These are phyloP conservation scores for Zophobas morio DNA, from an alignment of 1,140 invertebrate species.

Conservation along the genomic window DNA sequence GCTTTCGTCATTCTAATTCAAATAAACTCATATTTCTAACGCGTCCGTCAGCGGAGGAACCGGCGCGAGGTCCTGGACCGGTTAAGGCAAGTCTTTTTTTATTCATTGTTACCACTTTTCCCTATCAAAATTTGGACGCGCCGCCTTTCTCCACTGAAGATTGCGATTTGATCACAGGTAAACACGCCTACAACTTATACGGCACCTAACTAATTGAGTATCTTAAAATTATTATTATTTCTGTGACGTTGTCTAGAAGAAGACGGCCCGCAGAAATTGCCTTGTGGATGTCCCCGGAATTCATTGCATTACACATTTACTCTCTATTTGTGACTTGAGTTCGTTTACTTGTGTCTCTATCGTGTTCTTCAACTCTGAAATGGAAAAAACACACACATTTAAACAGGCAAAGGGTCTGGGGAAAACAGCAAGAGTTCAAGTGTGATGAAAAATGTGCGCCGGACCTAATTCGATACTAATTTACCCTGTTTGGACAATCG, in stretches of 20 bases:
- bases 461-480: not conserved
- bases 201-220: conserved; percentile 57
- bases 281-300: conserved; percentile 62
- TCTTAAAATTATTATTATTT: conserved; percentile 53
- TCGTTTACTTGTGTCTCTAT: conserved; percentile 96
- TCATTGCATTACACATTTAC: conserved; percentile 93
- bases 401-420: conserved; percentile 28
- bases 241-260: conserved; percentile 41
- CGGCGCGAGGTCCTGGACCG: conserved; percentile 16
- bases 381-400: conserved; percentile 55
- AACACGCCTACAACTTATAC: conserved; percentile 56
- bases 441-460: not conserved
- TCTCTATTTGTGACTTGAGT: conserved; percentile 94
- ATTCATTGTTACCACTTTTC: conserved; percentile 35
- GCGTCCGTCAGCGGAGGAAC: conserved; percentile 10
- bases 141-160: conserved; percentile 13
- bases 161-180: conserved; percentile 52
- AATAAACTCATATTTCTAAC: conserved; percentile 27
- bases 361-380: conserved; percentile 92
- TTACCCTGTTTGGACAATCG: not conserved
- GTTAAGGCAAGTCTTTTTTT: conserved; percentile 31
- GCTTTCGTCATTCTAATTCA: conserved; percentile 44
- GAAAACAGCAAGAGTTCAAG: not conserved
- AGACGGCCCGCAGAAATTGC: conserved; percentile 62
- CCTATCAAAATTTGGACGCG: conserved; percentile 24